Evolutionary conservation across 2,113 vertebrate genomes (phyloP).

Genomic region (Natator depressus): DNA sequence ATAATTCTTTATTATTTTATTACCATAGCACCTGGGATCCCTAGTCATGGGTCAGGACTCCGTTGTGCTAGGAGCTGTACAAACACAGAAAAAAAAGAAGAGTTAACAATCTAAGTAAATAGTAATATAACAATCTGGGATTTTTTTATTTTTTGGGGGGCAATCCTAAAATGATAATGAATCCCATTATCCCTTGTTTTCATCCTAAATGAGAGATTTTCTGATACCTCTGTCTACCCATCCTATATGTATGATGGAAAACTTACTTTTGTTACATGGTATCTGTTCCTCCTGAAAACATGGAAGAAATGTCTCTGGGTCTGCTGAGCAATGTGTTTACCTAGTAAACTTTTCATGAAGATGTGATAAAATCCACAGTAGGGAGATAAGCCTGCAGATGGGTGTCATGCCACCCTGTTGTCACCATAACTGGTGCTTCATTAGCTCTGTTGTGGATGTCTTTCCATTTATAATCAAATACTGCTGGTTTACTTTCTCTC

Average conservation of each 20-base stretch:
- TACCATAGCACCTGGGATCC: not conserved
- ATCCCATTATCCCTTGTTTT: not conserved
- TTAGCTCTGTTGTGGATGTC: not conserved
- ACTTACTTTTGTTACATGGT: not conserved
- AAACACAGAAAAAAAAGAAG: not conserved
- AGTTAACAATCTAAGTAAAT: not conserved
- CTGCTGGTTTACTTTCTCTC: not conserved
- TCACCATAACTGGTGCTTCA: not conserved
- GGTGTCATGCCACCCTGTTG: not conserved
- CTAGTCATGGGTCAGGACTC: not conserved
- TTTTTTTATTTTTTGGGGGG: not conserved
- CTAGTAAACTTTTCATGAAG: not conserved
- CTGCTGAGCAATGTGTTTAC: not conserved
- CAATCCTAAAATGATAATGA: not conserved
- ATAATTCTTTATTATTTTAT: not conserved
- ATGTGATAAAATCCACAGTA: not conserved
- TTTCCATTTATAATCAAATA: constrained; percentile 1
- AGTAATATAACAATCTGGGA: not conserved
- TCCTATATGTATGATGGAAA: not conserved
- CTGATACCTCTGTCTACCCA: not conserved
- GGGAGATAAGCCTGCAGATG: not conserved
- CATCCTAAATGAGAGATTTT: not conserved
- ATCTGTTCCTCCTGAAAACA: not conserved
- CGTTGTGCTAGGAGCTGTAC: not conserved
- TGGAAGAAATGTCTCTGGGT: not conserved